Conservation (phyloP, 2,113 vertebrate species). For the Chamaetylas fuelleborni region DNA sequence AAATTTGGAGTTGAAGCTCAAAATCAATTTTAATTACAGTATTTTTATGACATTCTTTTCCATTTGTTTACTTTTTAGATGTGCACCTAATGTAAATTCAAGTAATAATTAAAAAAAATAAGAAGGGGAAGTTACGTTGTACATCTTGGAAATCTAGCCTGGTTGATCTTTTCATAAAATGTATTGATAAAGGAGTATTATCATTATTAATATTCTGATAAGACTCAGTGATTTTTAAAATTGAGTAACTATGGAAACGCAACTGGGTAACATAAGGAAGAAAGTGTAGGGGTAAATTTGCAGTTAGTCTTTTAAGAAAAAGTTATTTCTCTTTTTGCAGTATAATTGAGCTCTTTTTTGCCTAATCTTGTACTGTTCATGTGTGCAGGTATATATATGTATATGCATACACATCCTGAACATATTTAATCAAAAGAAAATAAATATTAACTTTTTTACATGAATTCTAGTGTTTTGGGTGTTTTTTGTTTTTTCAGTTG, state of each 20-base stretch:
- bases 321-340: neutral
- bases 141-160: neutral
- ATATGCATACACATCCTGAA: neutral
- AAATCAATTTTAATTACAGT: neutral
- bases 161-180: neutral
- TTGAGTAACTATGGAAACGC: slow-evolving; percentile 41
- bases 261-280: neutral
- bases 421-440: neutral
- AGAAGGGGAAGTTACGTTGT: neutral
- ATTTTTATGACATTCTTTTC: neutral
- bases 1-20: neutral
- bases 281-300: slow-evolving; percentile 5
- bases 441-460: neutral
- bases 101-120: neutral
- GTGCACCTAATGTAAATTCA: neutral
- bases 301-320: slow-evolving; percentile 7
- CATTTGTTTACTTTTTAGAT: neutral
- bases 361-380: neutral
- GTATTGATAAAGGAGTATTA: neutral
- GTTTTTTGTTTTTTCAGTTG: no score
- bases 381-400: neutral
- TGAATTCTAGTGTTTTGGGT: neutral
- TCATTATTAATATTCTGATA: neutral
- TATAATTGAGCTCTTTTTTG: neutral
- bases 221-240: slow-evolving; percentile 14